Percentiles rank a stretch among this genome's conserved stretches.
phyloP scores from a whole-genome alignment of 2,797 vertebrate genomes.

The Anableps anableps region DNA sequence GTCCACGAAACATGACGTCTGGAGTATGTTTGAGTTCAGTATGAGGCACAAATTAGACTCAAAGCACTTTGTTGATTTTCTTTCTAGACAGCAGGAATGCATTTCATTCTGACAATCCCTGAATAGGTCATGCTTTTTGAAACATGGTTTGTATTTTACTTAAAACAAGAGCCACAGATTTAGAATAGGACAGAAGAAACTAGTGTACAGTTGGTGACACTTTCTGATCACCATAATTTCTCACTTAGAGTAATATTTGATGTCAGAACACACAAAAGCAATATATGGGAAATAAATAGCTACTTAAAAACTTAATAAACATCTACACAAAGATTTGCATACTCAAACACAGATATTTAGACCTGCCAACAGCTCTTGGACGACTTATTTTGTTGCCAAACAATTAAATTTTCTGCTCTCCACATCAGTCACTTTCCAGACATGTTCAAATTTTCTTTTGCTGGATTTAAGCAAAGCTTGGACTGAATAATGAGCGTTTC shows the following conservation, averaged over 20 bases:
- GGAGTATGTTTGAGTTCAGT: neutral
- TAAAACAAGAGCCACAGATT: too few relatives aligned
- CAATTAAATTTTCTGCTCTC: conserved; percentile 16
- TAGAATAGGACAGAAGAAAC: neutral
- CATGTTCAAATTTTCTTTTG: conserved; percentile 5
- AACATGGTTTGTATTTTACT: too few relatives aligned
- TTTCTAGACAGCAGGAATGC: too few relatives aligned
- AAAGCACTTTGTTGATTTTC: too few relatives aligned
- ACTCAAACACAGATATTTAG: conserved; percentile 8
- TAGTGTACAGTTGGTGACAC: neutral
- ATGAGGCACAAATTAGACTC: neutral
- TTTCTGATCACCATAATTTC: neutral
- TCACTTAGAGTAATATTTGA: neutral
- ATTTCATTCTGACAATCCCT: too few relatives aligned
- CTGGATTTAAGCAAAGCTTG: conserved; percentile 3
- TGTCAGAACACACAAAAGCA: conserved; percentile 31
- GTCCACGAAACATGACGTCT: neutral
- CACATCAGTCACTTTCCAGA: conserved; percentile 35
- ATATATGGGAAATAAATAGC: neutral
- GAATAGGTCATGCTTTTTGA: too few relatives aligned
- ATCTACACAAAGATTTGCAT: neutral
- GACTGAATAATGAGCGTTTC: conserved; percentile 34
- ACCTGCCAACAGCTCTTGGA: conserved; percentile 10
- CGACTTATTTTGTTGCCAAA: conserved; percentile 1
- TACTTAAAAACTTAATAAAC: neutral